phyloP scores from a whole-genome alignment of 2,797 vertebrate genomes.

The Rhabdomys pumilio region DNA sequence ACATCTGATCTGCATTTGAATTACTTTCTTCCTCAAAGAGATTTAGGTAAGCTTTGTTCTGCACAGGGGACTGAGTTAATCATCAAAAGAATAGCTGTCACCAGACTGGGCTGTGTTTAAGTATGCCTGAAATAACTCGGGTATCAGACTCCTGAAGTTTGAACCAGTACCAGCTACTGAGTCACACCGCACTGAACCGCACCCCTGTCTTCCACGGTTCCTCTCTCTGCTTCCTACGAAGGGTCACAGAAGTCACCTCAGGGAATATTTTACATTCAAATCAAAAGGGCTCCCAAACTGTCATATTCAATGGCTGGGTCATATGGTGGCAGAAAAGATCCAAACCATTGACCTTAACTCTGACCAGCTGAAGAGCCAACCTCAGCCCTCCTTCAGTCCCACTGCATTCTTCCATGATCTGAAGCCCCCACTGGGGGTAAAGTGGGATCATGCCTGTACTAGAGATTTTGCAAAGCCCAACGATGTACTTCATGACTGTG shows the following conservation, averaged over 20 bases:
- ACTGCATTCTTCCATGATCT: not conserved
- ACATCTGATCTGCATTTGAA: not conserved
- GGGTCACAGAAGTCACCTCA: not conserved
- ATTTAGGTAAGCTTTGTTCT: not conserved
- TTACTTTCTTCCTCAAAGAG: not conserved
- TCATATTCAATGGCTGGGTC: not conserved
- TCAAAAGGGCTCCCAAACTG: not conserved
- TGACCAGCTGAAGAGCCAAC: rapidly evolving
- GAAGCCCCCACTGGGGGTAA: not conserved
- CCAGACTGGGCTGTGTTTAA: not conserved
- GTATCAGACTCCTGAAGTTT: not conserved
- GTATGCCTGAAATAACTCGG: not conserved
- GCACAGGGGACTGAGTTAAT: not conserved
- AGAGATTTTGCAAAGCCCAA: not conserved
- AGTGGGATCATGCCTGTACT: not conserved
- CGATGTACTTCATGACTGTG: not conserved
- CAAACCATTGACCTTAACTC: not conserved
- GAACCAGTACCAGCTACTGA: not conserved
- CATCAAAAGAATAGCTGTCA: not conserved
- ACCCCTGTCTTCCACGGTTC: too few species aligned
- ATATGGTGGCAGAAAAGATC: rapidly evolving
- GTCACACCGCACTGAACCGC: too few species aligned
- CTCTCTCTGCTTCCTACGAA: not conserved
- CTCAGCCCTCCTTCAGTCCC: too few species aligned
- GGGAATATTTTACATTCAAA: not conserved